Base-by-base conservation (phyloP, 2,888 invertebrate species). In the Hyles lineata region DNA sequence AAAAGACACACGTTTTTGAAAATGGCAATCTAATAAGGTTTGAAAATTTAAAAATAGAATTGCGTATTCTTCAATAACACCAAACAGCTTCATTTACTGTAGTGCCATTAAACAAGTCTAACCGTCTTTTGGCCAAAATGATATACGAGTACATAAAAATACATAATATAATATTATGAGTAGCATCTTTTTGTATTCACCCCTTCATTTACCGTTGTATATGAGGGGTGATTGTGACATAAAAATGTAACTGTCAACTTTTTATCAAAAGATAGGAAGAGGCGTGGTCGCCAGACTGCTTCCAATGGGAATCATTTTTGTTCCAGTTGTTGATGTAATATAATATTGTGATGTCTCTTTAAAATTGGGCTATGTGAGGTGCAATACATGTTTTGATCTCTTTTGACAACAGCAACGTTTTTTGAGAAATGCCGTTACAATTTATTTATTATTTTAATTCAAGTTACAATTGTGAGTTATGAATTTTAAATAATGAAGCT, bases 231-330 rank as follows among this genome's bases (percentile, higher is more conserved):
- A 82, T 82, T 80, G 80, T 87, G 86, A 87, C 79, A 77, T 73
- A 73, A 73, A 73, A 70, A 73, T 73, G 81, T 89, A 91, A 91
- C 91, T 91, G 93, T 90, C 91, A 87, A 83, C 79, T 85, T 85
- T 83, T 82, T 82, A 79, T 71, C 78, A 77, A 70, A 71, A 67
- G 72, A 76, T 83, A 89, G 92, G 94, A 94, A 93, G 91, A 90
- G 94, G 94, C 92, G 94, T 91, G 93, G 92, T 87, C 82, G 83
- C 85, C 86, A 84, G 86, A 89, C 89, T 82, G 84, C 88, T 89
- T 86, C 89, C 89, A 91, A 92, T 90, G 87, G 85, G 87, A 90
- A 82, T 82, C 79, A 79, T 82, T 81, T 79, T 81, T 80, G 77
- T 82, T 82, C 84, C 85, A 83, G 82, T 84, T 78, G 76, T 76